Evolutionary conservation across 1,140 invertebrate genomes (phyloP).

Genomic region (Pseudomyrmex dendroicus): DNA sequence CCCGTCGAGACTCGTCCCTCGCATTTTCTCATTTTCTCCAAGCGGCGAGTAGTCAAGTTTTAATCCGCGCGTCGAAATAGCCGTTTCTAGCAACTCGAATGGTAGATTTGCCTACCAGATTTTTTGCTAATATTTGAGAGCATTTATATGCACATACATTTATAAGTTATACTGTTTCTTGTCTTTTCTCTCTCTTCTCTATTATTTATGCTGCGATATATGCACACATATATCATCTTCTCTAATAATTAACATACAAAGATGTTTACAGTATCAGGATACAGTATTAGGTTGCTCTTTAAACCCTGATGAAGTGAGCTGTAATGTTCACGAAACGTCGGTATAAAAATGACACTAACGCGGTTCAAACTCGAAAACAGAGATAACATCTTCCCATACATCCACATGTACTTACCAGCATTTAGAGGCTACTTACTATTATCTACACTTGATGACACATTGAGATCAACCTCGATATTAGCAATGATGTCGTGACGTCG

Average conservation of each 20-base stretch:
- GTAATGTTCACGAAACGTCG: too few relatives aligned
- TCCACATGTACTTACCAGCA: neutral
- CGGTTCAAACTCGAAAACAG: too few relatives aligned
- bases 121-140: slow-evolving; percentile 19
- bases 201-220: slow-evolving; percentile 15
- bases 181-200: neutral
- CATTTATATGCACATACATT: neutral
- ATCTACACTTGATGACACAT: slow-evolving; percentile 19
- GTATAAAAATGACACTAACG: too few relatives aligned
- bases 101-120: slow-evolving; percentile 1
- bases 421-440: slow-evolving; percentile 28
- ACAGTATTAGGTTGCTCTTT: too few relatives aligned
- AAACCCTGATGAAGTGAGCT: too few relatives aligned
- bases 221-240: too few relatives aligned
- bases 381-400: neutral
- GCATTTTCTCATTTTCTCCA: slow-evolving; percentile 43
- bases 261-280: too few relatives aligned
- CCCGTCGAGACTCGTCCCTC: neutral
- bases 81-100: neutral
- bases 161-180: neutral
- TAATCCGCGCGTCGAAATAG: slow-evolving; percentile 17
- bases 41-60: slow-evolving; percentile 27
- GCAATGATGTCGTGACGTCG: slow-evolving; percentile 20
- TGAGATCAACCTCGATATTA: slow-evolving; percentile 30
- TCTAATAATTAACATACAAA: too few relatives aligned